Conservation (phyloP, 2,888 invertebrate species). For the Aporophyla lueneburgensis region DNA sequence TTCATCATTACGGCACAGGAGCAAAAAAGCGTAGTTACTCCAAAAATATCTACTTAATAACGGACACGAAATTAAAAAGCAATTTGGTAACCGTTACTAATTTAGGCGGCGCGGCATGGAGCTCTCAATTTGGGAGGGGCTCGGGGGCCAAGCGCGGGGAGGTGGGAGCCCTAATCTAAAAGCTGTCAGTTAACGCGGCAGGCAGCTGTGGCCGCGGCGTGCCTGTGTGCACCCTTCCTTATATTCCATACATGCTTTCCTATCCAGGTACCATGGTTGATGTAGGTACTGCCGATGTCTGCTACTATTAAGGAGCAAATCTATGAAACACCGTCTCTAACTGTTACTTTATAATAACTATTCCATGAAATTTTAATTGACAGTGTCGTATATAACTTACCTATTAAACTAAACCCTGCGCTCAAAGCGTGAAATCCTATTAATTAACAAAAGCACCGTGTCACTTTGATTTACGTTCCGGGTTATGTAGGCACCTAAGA, state of each 20-base stretch:
- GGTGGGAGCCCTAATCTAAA: slow-evolving; percentile 87
- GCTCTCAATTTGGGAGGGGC: slow-evolving; percentile 87
- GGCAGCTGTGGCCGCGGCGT: slow-evolving; percentile 82
- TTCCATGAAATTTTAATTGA: slow-evolving; percentile 76
- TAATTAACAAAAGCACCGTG: slow-evolving; percentile 79
- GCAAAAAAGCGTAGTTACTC: slow-evolving; percentile 71
- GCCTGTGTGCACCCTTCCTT: slow-evolving; percentile 80
- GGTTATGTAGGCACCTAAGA: slow-evolving; percentile 65
- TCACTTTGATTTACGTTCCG: slow-evolving; percentile 81
- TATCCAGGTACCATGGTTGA: slow-evolving; percentile 60
- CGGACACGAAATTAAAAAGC: slow-evolving; percentile 88
- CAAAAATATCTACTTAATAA: slow-evolving; percentile 84
- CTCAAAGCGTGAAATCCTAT: slow-evolving; percentile 78
- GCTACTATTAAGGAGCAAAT: slow-evolving; percentile 45
- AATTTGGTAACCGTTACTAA: slow-evolving; percentile 90
- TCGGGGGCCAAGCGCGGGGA: slow-evolving; percentile 69
- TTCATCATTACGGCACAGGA: slow-evolving; percentile 50
- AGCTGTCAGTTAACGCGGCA: slow-evolving; percentile 87
- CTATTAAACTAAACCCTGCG: slow-evolving; percentile 72
- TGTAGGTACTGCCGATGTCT: slow-evolving; percentile 11
- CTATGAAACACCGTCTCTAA: slow-evolving; percentile 49
- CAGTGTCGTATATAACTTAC: slow-evolving; percentile 72
- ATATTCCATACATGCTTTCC: slow-evolving; percentile 71
- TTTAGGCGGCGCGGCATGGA: slow-evolving; percentile 85
- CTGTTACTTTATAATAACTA: slow-evolving; percentile 49